Conservation (phyloP, 2,888 invertebrate genomes). For the Pilophorus perplexus region DNA sequence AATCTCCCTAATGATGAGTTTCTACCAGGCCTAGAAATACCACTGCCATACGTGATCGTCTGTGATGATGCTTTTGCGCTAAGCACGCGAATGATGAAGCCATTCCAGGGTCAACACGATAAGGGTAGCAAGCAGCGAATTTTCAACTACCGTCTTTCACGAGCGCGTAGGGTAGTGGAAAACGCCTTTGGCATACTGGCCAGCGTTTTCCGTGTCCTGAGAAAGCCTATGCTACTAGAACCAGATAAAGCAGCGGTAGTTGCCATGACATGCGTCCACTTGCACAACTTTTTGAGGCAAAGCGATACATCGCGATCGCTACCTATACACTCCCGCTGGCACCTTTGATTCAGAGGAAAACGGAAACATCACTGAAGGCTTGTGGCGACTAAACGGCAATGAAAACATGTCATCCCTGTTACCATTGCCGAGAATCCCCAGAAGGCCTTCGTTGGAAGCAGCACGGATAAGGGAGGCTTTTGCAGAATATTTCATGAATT, state of each 20-base stretch:
- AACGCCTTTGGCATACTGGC: constrained; percentile 48
- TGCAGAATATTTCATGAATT: constrained; percentile 3
- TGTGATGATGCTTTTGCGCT: constrained; percentile 49
- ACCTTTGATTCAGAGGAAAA: constrained; percentile 2
- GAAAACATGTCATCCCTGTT: background rate
- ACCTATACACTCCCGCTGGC: constrained; percentile 16
- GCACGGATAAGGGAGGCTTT: constrained; percentile 2
- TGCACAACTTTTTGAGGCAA: constrained; percentile 48
- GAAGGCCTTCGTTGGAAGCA: background rate
- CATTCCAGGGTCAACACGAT: constrained; percentile 33
- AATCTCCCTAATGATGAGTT: constrained; percentile 33
- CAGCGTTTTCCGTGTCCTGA: constrained; percentile 47
- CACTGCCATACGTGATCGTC: constrained; percentile 45
- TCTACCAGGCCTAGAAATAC: constrained; percentile 32
- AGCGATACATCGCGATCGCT: too few species aligned
- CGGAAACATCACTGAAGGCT: background rate
- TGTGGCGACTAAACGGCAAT: too few species aligned
- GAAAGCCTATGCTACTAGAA: constrained; percentile 46
- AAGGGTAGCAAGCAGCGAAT: constrained; percentile 42
- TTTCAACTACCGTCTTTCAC: constrained; percentile 47
- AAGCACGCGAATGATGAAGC: constrained; percentile 46
- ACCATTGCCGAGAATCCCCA: constrained; percentile 6
- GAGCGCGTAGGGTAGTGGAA: constrained; percentile 47
- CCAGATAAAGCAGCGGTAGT: constrained; percentile 47
- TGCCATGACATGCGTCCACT: constrained; percentile 46